These are phyloP conservation scores for Globodera rostochiensis DNA, from an alignment of 1,140 invertebrate species.

Conservation along the genomic window DNA sequence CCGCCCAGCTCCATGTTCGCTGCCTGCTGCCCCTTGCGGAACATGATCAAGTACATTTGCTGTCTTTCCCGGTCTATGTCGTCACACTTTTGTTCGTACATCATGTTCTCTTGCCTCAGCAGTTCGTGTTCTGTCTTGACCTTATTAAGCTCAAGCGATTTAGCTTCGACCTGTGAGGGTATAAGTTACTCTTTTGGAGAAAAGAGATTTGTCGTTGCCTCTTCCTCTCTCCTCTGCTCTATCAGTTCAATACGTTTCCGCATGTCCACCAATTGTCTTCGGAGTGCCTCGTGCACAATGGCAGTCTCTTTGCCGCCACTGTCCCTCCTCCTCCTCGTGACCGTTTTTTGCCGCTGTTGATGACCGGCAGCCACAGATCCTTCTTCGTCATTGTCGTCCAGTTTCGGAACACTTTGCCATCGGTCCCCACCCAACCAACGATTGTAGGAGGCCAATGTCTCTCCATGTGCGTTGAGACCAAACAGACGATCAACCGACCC, in stretches of 20 bases:
- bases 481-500: neutral
- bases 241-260: neutral
- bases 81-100: constrained; percentile 62
- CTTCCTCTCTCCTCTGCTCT: constrained; percentile 19
- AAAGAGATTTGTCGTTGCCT: constrained; percentile 17
- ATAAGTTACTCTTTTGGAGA: no score
- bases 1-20: constrained; percentile 42
- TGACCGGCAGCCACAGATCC: neutral
- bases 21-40: constrained; percentile 64
- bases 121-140: constrained; percentile 38
- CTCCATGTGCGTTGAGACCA: neutral
- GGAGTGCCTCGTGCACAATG: constrained; percentile 25
- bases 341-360: neutral
- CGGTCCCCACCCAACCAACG: constrained; percentile 9
- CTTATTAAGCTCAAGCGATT: constrained; percentile 18
- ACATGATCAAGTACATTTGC: constrained; percentile 64
- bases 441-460: constrained; percentile 1
- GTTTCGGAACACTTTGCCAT: constrained; percentile 31
- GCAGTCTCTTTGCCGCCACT: neutral
- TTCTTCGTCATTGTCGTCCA: constrained; percentile 1
- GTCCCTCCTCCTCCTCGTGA: neutral
- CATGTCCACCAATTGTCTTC: constrained; percentile 19
- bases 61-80: constrained; percentile 62
- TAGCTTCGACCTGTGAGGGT: constrained; percentile 7
- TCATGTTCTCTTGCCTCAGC: constrained; percentile 48